Evolutionary conservation across 2,888 invertebrate genomes (phyloP).

Genomic region (Acrobasis suavella): DNA sequence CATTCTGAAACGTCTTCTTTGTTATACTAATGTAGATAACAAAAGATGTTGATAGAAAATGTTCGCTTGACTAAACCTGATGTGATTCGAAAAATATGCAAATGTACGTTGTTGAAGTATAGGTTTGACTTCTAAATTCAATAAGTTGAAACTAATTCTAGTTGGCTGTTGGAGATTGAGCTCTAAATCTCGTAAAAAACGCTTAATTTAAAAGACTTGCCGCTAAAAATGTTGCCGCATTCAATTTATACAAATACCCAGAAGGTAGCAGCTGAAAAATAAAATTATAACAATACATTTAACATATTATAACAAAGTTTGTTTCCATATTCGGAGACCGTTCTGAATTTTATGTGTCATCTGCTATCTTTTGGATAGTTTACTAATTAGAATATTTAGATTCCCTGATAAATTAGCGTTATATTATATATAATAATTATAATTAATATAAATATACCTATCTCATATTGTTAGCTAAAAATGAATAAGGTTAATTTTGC

Average conservation of each 20-base stretch:
- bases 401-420: constrained; percentile 67
- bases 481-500: constrained; percentile 55
- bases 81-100: too few species aligned
- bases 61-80: too few species aligned
- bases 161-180: background rate
- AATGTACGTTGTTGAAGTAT: too few species aligned
- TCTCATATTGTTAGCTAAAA: constrained; percentile 73
- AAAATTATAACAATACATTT: constrained; percentile 28
- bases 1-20: too few species aligned
- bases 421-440: constrained; percentile 48
- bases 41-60: too few species aligned
- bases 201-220: constrained; percentile 27
- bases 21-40: too few species aligned
- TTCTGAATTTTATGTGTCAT: constrained; percentile 7
- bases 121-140: too few species aligned
- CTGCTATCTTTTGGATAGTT: constrained; percentile 45
- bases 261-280: constrained; percentile 34
- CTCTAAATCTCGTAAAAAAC: background rate
- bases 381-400: constrained; percentile 62
- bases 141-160: too few species aligned
- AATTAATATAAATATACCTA: constrained; percentile 45
- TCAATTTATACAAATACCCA: constrained; percentile 36
- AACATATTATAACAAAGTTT: constrained; percentile 38
- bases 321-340: background rate
- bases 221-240: constrained; percentile 42